Evolutionary conservation across 2,888 invertebrate genomes (phyloP), one percentile per base, ranked within the genome.

Genomic region (Phortica okadai): DNA sequence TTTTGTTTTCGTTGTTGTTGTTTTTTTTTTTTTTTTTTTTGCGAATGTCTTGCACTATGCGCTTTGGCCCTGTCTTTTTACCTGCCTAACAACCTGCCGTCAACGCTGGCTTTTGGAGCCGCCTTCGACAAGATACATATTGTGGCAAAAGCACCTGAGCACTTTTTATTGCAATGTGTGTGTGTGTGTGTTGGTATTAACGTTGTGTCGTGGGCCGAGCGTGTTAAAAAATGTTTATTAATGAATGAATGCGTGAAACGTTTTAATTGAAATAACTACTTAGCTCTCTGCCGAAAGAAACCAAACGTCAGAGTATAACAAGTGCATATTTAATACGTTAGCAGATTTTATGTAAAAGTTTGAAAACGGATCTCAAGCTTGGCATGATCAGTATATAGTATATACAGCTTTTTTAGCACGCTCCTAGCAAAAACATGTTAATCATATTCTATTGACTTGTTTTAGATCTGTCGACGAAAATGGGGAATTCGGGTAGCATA

Each of bases 401-500:
- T 2, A 33, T 33, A 33, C 33, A 33, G 33, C 33, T 33, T 33
- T 33, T 33, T 33, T 33, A 33, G 33, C 33, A 33, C 33, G 33
- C 33, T 33, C 1, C 33, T 33, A 33, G 33, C 33, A 33, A 33
- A 33, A 33, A 33, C 33, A 33, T 33, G 33, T 62, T 62, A 25
- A 16, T 62, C 21, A 25, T 25, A 4, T 62, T 2, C 3, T 25
- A 62, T 62, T 62, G 4, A 16, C 14, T 11, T 42, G 14, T 67
- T 67, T 44, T 44, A 67, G 67, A 16, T 67, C 10, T 67, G 33
- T 33, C 33, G 33, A n/a, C 58, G 69, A 10, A 41, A 54, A 90
- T 90, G 90, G 90, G 90, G 44, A 90, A 90, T 76, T 87, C 89
- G 1, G 90, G 89, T 7, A 90, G 90, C 76, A 82, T 86, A 7